Percentiles rank a stretch among this genome's conserved stretches.
Evolutionary conservation across 2,113 vertebrate species (phyloP).

Genomic region (Hydropotes inermis): DNA sequence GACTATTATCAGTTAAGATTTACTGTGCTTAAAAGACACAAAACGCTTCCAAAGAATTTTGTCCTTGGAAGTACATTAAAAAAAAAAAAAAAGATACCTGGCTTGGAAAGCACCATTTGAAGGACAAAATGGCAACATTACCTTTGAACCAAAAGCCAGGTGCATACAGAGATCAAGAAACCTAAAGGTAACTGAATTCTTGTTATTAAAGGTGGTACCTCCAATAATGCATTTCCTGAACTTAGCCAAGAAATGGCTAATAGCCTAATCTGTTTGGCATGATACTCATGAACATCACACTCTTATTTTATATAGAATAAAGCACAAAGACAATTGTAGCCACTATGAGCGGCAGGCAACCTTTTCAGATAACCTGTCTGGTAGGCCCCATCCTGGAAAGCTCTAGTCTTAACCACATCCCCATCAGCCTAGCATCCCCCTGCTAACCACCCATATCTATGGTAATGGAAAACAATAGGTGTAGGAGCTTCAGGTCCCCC

Average conservation of each 20-base stretch:
- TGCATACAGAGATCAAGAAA: neutral
- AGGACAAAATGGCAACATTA: slow-evolving; percentile 10
- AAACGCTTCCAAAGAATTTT: slow-evolving; percentile 16
- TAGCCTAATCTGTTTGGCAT: neutral
- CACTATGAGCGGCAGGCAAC: neutral
- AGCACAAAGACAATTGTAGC: neutral
- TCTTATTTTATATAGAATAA: neutral
- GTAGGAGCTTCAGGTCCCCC: neutral
- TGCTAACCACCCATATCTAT: neutral
- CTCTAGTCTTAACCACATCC: neutral
- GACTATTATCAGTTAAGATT: slow-evolving; percentile 15
- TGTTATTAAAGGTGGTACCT: neutral
- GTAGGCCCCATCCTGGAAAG: neutral
- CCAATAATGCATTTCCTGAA: neutral
- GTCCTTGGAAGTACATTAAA: neutral
- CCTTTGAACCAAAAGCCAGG: slow-evolving; percentile 24
- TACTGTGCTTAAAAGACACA: neutral
- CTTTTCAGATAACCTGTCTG: neutral
- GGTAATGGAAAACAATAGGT: neutral
- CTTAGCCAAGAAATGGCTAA: neutral
- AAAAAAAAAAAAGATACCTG: neutral
- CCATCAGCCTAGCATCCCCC: neutral
- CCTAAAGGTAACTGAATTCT: slow-evolving; percentile 14
- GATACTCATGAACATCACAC: neutral
- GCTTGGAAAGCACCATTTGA: neutral